Evolutionary conservation across 2,797 vertebrate genomes (phyloP).

Genomic region (Moxostoma hubbsi): DNA sequence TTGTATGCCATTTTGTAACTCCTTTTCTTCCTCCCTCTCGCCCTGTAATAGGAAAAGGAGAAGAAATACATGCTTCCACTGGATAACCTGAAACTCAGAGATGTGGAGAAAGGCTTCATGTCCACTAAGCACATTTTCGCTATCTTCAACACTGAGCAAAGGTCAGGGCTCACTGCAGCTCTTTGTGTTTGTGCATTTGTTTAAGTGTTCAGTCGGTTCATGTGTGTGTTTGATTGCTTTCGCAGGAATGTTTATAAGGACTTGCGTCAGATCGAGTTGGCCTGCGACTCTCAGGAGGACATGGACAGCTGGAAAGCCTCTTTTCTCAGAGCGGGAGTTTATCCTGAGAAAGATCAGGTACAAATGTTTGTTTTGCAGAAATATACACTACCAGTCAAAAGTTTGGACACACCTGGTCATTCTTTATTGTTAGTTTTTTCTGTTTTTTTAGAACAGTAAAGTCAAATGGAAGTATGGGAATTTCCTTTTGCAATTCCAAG

Average conservation of each 20-base stretch:
- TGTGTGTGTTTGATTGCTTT: conserved; percentile 15
- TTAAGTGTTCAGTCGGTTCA: conserved; percentile 20
- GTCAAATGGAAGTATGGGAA: no score
- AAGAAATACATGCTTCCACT: conserved; percentile 99
- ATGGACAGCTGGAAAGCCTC: conserved; percentile 99
- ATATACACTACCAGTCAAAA: not conserved
- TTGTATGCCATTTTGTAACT: conserved; percentile 1
- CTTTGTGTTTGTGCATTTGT: conserved; percentile 14
- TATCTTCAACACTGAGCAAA: conserved; percentile 96
- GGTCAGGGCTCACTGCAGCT: conserved; percentile 75
- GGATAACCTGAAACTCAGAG: conserved; percentile 95
- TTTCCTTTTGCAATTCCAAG: no score
- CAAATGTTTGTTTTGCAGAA: conserved; percentile 18
- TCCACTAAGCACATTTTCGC: conserved; percentile 93
- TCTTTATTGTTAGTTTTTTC: no score
- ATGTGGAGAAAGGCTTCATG: conserved; percentile 98
- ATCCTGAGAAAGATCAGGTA: conserved; percentile 96
- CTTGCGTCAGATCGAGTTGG: conserved; percentile 92
- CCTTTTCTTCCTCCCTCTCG: conserved; percentile 15
- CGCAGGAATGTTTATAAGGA: conserved; percentile 96
- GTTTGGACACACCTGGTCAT: not conserved
- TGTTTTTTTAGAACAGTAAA: no score
- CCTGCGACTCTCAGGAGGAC: conserved; percentile 94
- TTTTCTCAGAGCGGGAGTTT: conserved; percentile 93
- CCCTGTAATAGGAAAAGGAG: conserved; percentile 87